Evolutionary conservation across 1,140 invertebrate species (phyloP).

Genomic region (Nymphalis io): DNA sequence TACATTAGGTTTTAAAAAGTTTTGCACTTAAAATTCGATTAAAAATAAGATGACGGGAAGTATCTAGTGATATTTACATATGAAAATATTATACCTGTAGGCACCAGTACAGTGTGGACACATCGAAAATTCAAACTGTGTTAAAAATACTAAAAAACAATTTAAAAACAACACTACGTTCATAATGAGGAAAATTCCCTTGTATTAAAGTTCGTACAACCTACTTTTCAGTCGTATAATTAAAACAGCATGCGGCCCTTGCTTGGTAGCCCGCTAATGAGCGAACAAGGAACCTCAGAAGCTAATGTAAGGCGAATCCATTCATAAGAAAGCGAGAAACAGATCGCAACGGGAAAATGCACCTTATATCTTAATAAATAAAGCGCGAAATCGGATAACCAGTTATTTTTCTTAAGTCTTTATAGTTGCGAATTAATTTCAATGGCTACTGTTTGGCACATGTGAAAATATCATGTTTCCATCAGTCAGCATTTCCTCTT

Average conservation of each 20-base stretch:
- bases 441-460: constrained; percentile 35
- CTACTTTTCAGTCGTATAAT: constrained; percentile 20
- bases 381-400: constrained; percentile 4
- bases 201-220: constrained; percentile 18
- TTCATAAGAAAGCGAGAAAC: constrained; percentile 36
- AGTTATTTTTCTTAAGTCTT: background rate
- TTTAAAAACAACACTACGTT: too few species aligned
- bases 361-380: background rate
- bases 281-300: constrained; percentile 39
- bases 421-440: background rate
- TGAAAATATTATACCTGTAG: too few species aligned
- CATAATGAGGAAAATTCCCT: too few species aligned
- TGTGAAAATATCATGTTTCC: constrained; percentile 37
- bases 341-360: constrained; percentile 8
- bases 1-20: too few species aligned
- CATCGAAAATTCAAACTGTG: too few species aligned
- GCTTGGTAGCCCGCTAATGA: constrained; percentile 32
- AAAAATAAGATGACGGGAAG: too few species aligned
- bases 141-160: too few species aligned
- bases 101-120: too few species aligned
- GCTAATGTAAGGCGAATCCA: constrained; percentile 44
- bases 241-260: constrained; percentile 27
- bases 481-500: constrained; percentile 32
- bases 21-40: too few species aligned
- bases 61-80: too few species aligned